Evolutionary conservation across 2,888 invertebrate genomes (phyloP).

Genomic region (Pristionchus maxplancki): DNA sequence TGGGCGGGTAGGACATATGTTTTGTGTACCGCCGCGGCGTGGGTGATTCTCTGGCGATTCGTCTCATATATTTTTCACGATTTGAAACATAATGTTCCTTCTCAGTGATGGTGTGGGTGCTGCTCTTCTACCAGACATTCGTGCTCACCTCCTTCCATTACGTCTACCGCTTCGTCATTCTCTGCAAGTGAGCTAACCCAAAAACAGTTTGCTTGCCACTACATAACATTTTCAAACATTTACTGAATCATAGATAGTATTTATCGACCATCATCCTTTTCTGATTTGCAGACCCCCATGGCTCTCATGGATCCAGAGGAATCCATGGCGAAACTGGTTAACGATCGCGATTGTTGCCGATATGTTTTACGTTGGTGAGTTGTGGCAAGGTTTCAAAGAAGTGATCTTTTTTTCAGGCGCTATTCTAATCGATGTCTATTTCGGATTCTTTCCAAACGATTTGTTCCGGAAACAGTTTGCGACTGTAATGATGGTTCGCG

Average conservation of each 20-base stretch:
- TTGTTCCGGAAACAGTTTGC: neutral
- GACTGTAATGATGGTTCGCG: neutral
- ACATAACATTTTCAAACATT: neutral
- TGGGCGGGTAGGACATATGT: no score
- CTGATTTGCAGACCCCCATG: neutral
- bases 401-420: neutral
- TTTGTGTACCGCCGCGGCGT: no score
- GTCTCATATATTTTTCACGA: no score
- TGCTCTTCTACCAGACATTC: neutral
- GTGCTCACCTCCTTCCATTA: neutral
- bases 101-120: neutral
- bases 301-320: neutral
- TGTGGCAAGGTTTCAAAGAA: neutral
- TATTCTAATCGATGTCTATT: neutral
- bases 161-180: neutral
- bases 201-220: neutral
- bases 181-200: neutral
- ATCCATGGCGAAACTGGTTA: neutral
- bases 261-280: neutral
- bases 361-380: neutral
- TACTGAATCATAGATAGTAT: no score
- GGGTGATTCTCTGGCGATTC: no score
- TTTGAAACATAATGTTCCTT: no score
- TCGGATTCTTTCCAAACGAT: neutral
- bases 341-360: neutral